Evolutionary conservation across 2,113 vertebrate species (phyloP).

Genomic region (Trachemys scripta): DNA sequence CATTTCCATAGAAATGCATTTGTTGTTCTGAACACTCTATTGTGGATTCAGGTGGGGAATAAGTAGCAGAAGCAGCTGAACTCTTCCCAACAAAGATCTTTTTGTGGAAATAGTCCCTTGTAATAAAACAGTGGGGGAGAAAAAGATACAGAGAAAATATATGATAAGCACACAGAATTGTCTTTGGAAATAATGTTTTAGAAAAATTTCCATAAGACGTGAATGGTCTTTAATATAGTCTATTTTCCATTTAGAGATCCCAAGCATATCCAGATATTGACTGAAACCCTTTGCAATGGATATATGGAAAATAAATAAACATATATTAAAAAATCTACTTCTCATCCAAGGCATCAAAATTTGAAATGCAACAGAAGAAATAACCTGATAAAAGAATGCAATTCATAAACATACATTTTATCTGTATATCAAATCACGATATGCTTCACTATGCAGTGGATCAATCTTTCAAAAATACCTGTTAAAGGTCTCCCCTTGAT

Average conservation of each 20-base stretch:
- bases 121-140: neutral
- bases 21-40: slow-evolving; percentile 11
- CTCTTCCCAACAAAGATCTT: slow-evolving; percentile 22
- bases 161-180: neutral
- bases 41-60: neutral
- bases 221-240: neutral
- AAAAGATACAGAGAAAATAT: neutral
- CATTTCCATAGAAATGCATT: slow-evolving; percentile 31
- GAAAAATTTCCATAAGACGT: neutral
- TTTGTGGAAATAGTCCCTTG: slow-evolving; percentile 15
- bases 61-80: slow-evolving; percentile 20
- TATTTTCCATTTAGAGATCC: neutral
- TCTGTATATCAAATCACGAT: neutral
- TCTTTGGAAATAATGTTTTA: neutral
- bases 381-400: neutral
- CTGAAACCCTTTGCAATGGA: neutral
- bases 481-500: neutral
- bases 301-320: neutral
- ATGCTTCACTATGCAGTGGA: neutral
- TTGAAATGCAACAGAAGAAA: neutral
- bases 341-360: neutral
- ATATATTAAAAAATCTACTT: neutral
- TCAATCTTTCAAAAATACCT: neutral
- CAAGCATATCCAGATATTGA: neutral
- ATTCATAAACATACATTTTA: neutral